Evolutionary conservation across 2,888 invertebrate species (phyloP).

Genomic region (Lacanobia wlatinum): DNA sequence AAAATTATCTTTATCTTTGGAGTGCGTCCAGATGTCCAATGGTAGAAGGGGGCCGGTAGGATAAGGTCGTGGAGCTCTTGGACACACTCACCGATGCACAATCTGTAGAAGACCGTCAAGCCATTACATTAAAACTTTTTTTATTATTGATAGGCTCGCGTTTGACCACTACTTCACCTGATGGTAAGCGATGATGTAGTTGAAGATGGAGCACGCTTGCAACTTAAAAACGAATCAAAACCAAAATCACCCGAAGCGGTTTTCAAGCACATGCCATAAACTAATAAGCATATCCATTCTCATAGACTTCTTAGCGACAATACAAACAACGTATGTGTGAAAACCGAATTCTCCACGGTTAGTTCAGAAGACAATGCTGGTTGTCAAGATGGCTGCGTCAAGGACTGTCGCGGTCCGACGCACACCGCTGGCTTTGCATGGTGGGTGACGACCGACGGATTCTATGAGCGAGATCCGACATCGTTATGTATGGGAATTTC

Average conservation of each 20-base stretch:
- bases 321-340: slow-evolving; percentile 27
- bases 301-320: slow-evolving; percentile 14
- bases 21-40: too few species aligned
- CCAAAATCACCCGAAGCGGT: neutral
- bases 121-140: too few species aligned
- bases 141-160: too few species aligned
- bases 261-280: neutral
- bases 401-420: slow-evolving; percentile 67
- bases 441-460: slow-evolving; percentile 30
- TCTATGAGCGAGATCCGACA: slow-evolving; percentile 16
- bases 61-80: too few species aligned
- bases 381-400: slow-evolving; percentile 60
- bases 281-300: slow-evolving; percentile 7
- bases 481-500: slow-evolving; percentile 53
- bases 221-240: neutral
- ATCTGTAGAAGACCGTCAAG: too few species aligned
- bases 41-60: too few species aligned
- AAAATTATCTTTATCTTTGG: too few species aligned
- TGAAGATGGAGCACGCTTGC: too few species aligned
- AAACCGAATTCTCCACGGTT: slow-evolving; percentile 46
- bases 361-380: slow-evolving; percentile 55
- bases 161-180: too few species aligned
- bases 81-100: too few species aligned
- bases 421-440: slow-evolving; percentile 63
- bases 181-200: too few species aligned